Evolutionary conservation across 2,888 invertebrate genomes (phyloP).

Genomic region (Dione vanillae): DNA sequence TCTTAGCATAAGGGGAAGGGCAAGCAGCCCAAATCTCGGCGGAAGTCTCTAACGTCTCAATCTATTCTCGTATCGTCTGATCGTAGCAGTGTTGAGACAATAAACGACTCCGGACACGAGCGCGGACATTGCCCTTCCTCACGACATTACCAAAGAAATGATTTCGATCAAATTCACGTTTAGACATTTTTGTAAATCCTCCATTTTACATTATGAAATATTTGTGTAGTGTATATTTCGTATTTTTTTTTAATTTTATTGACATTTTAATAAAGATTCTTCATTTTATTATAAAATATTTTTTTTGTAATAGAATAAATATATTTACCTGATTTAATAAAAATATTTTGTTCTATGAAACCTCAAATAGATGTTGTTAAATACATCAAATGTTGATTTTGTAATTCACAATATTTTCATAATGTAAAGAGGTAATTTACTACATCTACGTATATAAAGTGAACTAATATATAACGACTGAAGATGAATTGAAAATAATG

Average conservation of each 20-base stretch:
- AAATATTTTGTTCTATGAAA: background rate
- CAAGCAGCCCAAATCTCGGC: conserved; percentile 84
- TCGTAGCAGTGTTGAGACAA: conserved; percentile 76
- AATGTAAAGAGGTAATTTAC: conserved; percentile 1
- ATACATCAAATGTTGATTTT: background rate
- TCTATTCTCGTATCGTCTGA: conserved; percentile 73
- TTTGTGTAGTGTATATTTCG: background rate
- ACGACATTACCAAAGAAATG: conserved; percentile 62
- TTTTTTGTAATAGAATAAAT: background rate
- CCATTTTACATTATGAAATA: conserved; percentile 6
- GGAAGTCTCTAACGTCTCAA: conserved; percentile 69
- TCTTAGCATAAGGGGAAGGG: conserved; percentile 88
- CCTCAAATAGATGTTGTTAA: background rate
- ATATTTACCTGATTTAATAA: background rate
- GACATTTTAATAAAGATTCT: background rate
- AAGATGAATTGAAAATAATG: conserved; percentile 12
- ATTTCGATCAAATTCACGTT: conserved; percentile 85
- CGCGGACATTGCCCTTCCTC: conserved; percentile 69
- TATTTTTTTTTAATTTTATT: background rate
- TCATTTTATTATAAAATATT: background rate
- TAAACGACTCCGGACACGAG: conserved; percentile 66
- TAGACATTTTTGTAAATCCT: conserved; percentile 57
- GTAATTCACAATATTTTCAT: background rate
- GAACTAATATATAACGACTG: conserved; percentile 9
- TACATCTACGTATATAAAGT: background rate